Base-by-base conservation (phyloP, 2,113 vertebrate genomes). In the Girardinichthys multiradiatus region DNA sequence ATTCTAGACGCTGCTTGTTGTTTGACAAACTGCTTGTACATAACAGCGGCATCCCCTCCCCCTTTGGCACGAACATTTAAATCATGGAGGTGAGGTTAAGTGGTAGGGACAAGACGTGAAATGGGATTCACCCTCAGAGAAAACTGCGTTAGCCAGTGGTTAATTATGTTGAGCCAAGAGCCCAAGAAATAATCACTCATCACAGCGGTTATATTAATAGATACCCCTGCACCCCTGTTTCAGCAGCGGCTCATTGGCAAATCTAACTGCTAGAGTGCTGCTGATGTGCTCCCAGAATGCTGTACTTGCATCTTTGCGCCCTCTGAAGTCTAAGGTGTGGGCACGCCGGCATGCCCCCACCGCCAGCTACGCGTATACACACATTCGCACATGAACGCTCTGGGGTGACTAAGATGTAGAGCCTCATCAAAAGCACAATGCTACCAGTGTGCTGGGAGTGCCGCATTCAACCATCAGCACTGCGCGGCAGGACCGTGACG, bases 341-440 rank as follows among this genome's bases (percentile, higher is more conserved):
- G 61, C 62, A 66, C 67, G 28, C 30, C 67, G 70, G 39, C 54
- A 8, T 51, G 70, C 48, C 45, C 68, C 62, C 24, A 17, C 79
- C 62, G 51, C 57, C 51, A 39, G 74, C 76, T 60, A 61, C 62
- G 27, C 67, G 6, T 76, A 61, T 33, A 61, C 76, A 81, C 74
- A 62, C 68, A 59, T 51, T 42, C 19, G 42, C 74, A 76, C 82
- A 73, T 57, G 59, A 72, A 29, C 72, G 68, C 84, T 69, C 81
- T 85, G 31, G 28, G 84, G 79, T 72, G 86, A 90, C 87, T 79
- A 80, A 87, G 90, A 86, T 65, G 80, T 73, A 74, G 79, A 74
- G 83, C 87, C 81, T 84, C 81, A 72, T 90, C 86, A 88, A 76
- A 84, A 65, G 83, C 90, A 92, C 90, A 91, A 90, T 88, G 84